Conservation (phyloP, 2,888 invertebrate species). For the Creontiades dilutus region DNA sequence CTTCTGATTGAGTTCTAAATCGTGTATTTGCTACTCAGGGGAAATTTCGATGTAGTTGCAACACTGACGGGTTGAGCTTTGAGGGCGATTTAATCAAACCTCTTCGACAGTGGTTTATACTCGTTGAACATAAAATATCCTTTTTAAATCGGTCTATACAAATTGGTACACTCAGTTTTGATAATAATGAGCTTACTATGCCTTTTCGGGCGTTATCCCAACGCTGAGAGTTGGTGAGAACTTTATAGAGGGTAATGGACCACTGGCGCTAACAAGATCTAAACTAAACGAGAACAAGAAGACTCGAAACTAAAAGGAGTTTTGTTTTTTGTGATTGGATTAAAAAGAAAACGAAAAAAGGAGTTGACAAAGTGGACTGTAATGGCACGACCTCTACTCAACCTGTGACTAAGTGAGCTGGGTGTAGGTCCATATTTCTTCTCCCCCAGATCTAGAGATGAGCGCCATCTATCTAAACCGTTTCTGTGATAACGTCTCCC, state of each 20-base stretch:
- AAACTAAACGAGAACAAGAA: slow-evolving; percentile 10
- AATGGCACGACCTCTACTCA: slow-evolving; percentile 45
- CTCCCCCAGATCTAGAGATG: slow-evolving; percentile 34
- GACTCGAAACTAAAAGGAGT: background rate
- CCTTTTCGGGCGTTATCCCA: too few species aligned
- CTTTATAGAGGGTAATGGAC: background rate
- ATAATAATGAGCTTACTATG: too few species aligned
- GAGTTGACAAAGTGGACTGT: slow-evolving; percentile 30
- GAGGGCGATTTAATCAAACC: too few species aligned
- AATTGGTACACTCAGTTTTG: too few species aligned
- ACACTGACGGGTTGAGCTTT: too few species aligned
- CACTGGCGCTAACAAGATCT: slow-evolving; percentile 5
- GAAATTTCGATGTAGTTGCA: too few species aligned
- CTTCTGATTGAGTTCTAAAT: too few species aligned
- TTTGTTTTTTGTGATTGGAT: slow-evolving; percentile 44
- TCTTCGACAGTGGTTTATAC: too few species aligned
- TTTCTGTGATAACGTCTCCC: slow-evolving; percentile 27
- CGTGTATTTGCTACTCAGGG: too few species aligned
- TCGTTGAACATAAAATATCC: too few species aligned
- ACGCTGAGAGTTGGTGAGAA: background rate
- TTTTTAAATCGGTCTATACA: too few species aligned
- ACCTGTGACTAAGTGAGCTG: slow-evolving; percentile 54
- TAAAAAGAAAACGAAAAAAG: slow-evolving; percentile 3
- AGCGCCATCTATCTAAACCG: slow-evolving; percentile 47
- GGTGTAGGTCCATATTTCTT: slow-evolving; percentile 52